Conservation (phyloP, 1,140 invertebrate genomes). For the Wiebesia pumilae region DNA sequence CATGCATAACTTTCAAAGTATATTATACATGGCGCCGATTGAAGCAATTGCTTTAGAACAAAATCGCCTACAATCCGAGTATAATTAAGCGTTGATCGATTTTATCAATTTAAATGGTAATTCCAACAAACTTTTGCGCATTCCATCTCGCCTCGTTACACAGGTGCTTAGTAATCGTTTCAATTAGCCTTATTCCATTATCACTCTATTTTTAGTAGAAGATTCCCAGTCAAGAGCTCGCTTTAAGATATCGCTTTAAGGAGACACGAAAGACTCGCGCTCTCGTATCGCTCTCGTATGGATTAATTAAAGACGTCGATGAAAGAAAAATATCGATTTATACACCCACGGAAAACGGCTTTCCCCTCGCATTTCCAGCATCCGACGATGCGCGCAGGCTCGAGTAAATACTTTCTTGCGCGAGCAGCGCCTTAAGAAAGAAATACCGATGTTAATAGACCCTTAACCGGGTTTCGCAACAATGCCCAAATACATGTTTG, state of each 20-base stretch:
- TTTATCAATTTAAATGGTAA: slow-evolving; percentile 5
- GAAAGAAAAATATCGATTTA: slow-evolving; percentile 6
- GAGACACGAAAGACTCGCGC: background rate
- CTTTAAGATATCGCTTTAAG: background rate
- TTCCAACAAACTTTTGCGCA: background rate
- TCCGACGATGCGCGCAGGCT: background rate
- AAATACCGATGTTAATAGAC: slow-evolving; percentile 13
- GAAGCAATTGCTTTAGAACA: background rate
- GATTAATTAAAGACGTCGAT: background rate
- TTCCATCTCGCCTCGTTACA: background rate
- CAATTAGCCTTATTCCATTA: background rate
- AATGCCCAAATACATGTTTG: slow-evolving; percentile 5
- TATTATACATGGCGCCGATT: background rate
- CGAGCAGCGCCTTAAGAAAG: background rate
- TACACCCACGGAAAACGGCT: background rate
- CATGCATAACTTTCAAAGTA: background rate
- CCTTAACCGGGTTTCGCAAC: background rate
- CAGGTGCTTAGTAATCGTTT: background rate
- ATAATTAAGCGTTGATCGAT: background rate
- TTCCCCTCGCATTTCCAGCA: background rate
- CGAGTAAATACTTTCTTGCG: background rate
- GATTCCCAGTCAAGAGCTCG: background rate
- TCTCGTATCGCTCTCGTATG: background rate
- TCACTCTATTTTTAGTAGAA: background rate
- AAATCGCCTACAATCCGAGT: background rate